Conservation (phyloP, 2,113 vertebrate species). For the Anolis sagrei region DNA sequence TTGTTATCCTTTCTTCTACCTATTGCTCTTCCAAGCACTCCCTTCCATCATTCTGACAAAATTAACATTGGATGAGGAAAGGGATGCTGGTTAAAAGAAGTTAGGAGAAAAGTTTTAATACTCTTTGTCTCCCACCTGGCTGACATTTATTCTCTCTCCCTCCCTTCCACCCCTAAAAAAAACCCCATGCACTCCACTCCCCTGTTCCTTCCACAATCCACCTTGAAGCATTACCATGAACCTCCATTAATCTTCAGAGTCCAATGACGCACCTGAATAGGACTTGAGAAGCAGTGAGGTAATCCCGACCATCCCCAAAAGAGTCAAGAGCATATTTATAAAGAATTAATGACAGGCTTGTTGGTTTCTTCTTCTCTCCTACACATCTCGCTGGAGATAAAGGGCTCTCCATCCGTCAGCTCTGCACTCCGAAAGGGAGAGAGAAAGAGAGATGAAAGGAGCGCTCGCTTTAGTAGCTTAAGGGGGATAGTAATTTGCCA, state of each 20-base stretch:
- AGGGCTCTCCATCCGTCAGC: constrained; percentile 55
- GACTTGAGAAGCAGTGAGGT: constrained; percentile 40
- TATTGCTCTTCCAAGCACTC: neutral
- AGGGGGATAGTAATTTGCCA: constrained; percentile 43
- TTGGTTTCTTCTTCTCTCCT: constrained; percentile 19
- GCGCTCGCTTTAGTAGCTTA: constrained; percentile 47
- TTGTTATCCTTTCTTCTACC: too few relatives aligned
- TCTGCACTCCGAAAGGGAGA: constrained; percentile 41
- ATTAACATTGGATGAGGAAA: neutral
- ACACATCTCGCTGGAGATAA: constrained; percentile 48
- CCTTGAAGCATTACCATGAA: neutral
- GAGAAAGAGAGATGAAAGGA: constrained; percentile 47
- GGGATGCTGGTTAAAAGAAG: neutral
- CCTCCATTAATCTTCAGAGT: constrained; percentile 5
- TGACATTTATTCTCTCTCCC: neutral
- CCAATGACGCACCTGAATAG: constrained; percentile 55
- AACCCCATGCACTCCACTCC: too few relatives aligned
- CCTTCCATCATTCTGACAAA: neutral
- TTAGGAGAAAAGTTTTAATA: neutral
- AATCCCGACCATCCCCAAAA: constrained; percentile 54
- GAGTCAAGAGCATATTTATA: constrained; percentile 63
- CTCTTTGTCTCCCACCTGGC: neutral
- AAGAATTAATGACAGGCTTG: constrained; percentile 67
- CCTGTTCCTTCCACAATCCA: neutral
- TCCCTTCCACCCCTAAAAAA: neutral